These are phyloP conservation scores for Brachylomia viminalis DNA, from an alignment of 2,888 invertebrate species.

Conservation along the genomic window DNA sequence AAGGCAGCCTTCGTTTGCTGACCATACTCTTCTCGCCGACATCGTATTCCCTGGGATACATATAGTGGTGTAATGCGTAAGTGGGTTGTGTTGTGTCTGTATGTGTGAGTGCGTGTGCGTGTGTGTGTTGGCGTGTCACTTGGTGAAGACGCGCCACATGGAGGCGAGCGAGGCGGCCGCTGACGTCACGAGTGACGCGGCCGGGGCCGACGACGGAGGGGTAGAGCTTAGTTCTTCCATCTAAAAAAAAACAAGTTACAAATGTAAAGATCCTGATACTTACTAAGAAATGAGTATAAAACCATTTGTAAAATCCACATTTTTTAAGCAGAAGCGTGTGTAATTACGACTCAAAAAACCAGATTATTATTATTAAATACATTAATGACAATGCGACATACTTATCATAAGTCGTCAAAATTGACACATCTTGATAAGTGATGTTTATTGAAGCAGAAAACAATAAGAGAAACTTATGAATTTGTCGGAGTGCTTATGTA, in stretches of 20 bases:
- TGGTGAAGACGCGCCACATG: constrained; percentile 94
- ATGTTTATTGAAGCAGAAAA: no score
- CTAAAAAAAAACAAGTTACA: constrained; percentile 60
- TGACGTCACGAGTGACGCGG: constrained; percentile 94
- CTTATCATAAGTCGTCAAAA: no score
- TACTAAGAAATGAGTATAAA: neutral
- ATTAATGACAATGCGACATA: no score
- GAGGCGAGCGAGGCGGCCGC: constrained; percentile 96
- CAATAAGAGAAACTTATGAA: no score
- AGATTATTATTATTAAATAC: no score
- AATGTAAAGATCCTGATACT: neutral
- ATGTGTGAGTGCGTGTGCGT: neutral
- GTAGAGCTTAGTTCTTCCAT: constrained; percentile 78
- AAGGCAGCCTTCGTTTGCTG: neutral
- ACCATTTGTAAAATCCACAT: no score
- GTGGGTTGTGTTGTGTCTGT: neutral
- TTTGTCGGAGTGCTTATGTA: neutral
- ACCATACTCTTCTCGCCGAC: neutral
- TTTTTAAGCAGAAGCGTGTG: neutral
- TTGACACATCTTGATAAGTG: no score
- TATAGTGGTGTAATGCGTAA: neutral
- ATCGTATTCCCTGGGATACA: neutral
- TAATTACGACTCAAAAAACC: no score
- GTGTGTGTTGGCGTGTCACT: constrained; percentile 77
- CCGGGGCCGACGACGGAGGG: constrained; percentile 81